These are phyloP conservation scores for Eugnorisma glareosa DNA, from an alignment of 2,888 invertebrate genomes.

Conservation along the genomic window DNA sequence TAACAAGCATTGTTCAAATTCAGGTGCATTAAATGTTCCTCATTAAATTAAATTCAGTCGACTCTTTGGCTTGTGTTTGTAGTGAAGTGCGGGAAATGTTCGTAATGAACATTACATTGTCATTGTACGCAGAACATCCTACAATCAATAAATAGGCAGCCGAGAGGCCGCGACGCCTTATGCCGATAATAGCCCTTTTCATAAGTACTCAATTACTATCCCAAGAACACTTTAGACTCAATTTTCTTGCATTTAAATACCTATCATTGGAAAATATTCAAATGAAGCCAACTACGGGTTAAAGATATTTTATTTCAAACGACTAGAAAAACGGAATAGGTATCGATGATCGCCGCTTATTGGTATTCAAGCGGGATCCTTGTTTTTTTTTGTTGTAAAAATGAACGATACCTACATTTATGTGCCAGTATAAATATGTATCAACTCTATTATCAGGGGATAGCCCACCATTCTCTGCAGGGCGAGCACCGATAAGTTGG, in stretches of 20 bases:
- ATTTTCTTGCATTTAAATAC: slow-evolving; percentile 38
- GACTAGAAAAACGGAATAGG: slow-evolving; percentile 27
- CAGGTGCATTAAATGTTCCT: slow-evolving; percentile 33
- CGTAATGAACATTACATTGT: slow-evolving; percentile 35
- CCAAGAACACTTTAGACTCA: slow-evolving; percentile 27
- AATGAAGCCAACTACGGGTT: slow-evolving; percentile 26
- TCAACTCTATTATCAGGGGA: slow-evolving; percentile 29
- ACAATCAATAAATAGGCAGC: slow-evolving; percentile 27
- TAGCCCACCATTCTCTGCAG: neutral
- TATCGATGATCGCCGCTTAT: slow-evolving; percentile 44
- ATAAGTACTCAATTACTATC: slow-evolving; percentile 49
- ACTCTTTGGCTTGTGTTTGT: slow-evolving; percentile 27
- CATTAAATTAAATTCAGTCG: slow-evolving; percentile 35
- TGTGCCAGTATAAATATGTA: slow-evolving; percentile 32
- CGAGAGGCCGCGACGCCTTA: slow-evolving; percentile 3
- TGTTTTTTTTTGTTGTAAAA: slow-evolving; percentile 24
- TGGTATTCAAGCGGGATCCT: slow-evolving; percentile 40
- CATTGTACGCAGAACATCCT: slow-evolving; percentile 31
- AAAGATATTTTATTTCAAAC: slow-evolving; percentile 44
- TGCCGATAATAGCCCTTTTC: slow-evolving; percentile 41
- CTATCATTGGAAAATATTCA: slow-evolving; percentile 41
- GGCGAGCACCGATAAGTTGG: slow-evolving; percentile 11
- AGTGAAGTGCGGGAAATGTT: slow-evolving; percentile 35
- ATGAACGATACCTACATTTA: slow-evolving; percentile 28
- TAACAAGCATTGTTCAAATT: slow-evolving; percentile 41